A percentile compares a stretch with the other conserved stretches of the same genome.
phyloP scores from a whole-genome alignment of 30 jellyfish, hydroid and myxozoan species.

The Sanderia malayensis region DNA sequence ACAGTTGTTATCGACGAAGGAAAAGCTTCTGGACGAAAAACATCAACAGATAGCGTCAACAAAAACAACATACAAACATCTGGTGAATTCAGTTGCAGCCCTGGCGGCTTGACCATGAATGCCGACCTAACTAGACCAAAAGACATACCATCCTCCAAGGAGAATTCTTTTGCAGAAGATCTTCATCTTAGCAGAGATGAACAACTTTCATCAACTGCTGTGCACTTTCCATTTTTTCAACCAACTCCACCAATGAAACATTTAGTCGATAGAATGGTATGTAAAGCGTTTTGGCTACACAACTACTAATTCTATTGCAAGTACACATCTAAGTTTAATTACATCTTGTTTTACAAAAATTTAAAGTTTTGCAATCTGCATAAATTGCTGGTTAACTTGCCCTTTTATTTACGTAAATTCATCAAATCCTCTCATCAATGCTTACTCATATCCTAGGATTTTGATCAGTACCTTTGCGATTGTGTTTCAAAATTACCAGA shows the following conservation, averaged over 20 bases:
- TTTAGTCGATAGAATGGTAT: conserved; percentile 48
- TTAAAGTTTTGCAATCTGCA: too few relatives aligned
- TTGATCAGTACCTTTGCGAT: conserved; percentile 58
- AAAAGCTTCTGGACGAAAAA: neutral
- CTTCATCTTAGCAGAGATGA: neutral
- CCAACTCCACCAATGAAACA: conserved; percentile 65
- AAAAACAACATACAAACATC: neutral
- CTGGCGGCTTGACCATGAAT: neutral
- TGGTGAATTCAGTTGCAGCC: neutral
- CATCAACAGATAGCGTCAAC: neutral
- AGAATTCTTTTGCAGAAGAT: neutral
- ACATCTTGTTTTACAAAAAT: too few relatives aligned
- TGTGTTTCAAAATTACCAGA: conserved; percentile 73
- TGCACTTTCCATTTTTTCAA: conserved; percentile 18
- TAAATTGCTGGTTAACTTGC: too few relatives aligned
- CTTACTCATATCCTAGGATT: too few relatives aligned
- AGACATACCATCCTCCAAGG: conserved; percentile 4
- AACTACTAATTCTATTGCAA: too few relatives aligned
- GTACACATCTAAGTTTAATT: too few relatives aligned
- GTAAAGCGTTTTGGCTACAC: too few relatives aligned
- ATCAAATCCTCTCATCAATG: too few relatives aligned
- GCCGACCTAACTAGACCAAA: neutral
- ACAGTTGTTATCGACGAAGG: neutral
- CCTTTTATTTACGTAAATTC: too few relatives aligned
- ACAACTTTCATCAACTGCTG: neutral